These are phyloP conservation scores for Jacana jacana DNA, from an alignment of 2,113 vertebrate species.

Conservation along the genomic window DNA sequence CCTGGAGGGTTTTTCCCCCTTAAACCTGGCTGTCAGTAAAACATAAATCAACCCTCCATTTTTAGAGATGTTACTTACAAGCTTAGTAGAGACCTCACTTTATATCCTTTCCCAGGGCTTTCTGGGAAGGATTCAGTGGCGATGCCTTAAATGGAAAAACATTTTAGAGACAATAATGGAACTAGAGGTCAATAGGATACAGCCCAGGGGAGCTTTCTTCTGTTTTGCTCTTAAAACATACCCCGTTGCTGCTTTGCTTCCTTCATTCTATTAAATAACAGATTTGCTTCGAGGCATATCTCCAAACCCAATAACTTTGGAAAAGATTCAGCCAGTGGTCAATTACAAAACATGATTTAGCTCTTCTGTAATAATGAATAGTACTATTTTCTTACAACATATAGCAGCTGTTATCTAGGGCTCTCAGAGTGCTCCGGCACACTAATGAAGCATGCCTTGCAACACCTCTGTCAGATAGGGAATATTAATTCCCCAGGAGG, in stretches of 20 bases:
- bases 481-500: not conserved
- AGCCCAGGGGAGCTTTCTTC: constrained; percentile 45
- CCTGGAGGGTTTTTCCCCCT: not conserved
- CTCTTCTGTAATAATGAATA: constrained; percentile 16
- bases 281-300: not conserved
- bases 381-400: constrained; percentile 1
- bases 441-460: not conserved
- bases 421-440: not conserved
- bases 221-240: constrained; percentile 21
- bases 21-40: constrained; percentile 45
- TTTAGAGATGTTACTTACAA: constrained; percentile 53
- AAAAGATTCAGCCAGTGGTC: not conserved
- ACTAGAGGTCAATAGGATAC: constrained; percentile 47
- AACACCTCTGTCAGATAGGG: not conserved
- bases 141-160: constrained; percentile 60
- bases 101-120: constrained; percentile 20
- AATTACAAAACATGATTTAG: not conserved
- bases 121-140: constrained; percentile 31
- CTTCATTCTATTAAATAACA: constrained; percentile 18
- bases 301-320: not conserved
- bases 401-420: constrained; percentile 32
- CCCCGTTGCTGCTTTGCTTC: not conserved
- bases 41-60: constrained; percentile 39
- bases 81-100: constrained; percentile 34
- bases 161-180: constrained; percentile 55